Conservation (phyloP, 2,888 invertebrate genomes). For the Diadegma fenestrale region DNA sequence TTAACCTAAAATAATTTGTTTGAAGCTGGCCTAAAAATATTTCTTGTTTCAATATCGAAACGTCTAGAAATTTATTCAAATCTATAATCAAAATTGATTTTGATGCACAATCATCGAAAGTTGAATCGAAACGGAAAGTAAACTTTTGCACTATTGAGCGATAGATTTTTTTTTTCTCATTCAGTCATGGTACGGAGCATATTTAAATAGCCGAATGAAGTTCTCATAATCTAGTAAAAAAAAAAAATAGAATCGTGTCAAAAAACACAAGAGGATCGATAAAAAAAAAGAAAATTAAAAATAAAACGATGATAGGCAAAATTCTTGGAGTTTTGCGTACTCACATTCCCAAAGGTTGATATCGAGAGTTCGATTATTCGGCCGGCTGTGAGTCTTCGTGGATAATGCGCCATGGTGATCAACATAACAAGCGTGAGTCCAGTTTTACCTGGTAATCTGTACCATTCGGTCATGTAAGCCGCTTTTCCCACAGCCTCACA, state of each 20-base stretch:
- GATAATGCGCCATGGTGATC: slow-evolving; percentile 57
- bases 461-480: slow-evolving; percentile 71
- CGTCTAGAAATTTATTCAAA: neutral
- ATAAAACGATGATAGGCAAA: neutral
- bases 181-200: slow-evolving; percentile 62
- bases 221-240: slow-evolving; percentile 61
- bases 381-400: slow-evolving; percentile 64
- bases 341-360: slow-evolving; percentile 71
- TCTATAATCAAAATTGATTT: neutral
- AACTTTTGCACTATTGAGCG: neutral
- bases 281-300: slow-evolving; percentile 1
- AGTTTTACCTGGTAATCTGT: slow-evolving; percentile 60
- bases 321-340: slow-evolving; percentile 36
- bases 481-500: slow-evolving; percentile 72
- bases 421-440: slow-evolving; percentile 53
- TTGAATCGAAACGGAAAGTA: neutral
- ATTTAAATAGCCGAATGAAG: slow-evolving; percentile 64
- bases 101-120: neutral
- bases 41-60: neutral
- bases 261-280: slow-evolving; percentile 2
- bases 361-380: slow-evolving; percentile 70
- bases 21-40: neutral
- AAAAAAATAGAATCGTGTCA: neutral
- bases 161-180: neutral
- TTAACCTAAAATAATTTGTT: too few relatives aligned